These are phyloP conservation scores for Rhadina sibilatrix DNA, from an alignment of 2,113 vertebrate genomes.

Conservation along the genomic window DNA sequence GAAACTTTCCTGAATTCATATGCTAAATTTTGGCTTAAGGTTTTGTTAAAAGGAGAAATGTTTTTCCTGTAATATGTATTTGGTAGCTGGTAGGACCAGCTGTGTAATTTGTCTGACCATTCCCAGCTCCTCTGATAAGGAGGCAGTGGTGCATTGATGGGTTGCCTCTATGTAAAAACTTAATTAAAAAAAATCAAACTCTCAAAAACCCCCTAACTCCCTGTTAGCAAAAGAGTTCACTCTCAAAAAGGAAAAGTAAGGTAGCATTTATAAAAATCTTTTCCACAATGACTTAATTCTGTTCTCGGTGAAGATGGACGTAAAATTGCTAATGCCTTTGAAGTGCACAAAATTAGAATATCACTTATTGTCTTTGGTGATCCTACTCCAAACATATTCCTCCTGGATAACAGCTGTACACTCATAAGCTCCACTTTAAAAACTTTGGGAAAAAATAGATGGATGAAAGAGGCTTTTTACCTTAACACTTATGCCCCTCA, in stretches of 20 bases:
- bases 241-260: background rate
- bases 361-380: background rate
- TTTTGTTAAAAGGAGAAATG: background rate
- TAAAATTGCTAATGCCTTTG: background rate
- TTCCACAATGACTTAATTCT: background rate
- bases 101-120: background rate
- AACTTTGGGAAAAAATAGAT: background rate
- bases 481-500: background rate
- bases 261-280: background rate
- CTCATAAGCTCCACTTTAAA: background rate
- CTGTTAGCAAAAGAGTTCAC: background rate
- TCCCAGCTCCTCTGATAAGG: background rate
- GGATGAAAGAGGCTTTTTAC: background rate
- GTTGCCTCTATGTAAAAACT: background rate
- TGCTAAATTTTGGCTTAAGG: background rate
- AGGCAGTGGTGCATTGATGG: background rate
- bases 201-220: background rate
- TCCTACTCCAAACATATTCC: background rate
- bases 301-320: background rate
- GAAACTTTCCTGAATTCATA: background rate
- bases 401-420: background rate
- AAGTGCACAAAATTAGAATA: background rate
- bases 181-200: accelerated
- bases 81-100: background rate
- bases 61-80: background rate